A percentile compares a stretch with the other conserved stretches of the same genome.
Evolutionary conservation across 2,113 vertebrate species (phyloP).

Genomic region (Amphiprion ocellaris): DNA sequence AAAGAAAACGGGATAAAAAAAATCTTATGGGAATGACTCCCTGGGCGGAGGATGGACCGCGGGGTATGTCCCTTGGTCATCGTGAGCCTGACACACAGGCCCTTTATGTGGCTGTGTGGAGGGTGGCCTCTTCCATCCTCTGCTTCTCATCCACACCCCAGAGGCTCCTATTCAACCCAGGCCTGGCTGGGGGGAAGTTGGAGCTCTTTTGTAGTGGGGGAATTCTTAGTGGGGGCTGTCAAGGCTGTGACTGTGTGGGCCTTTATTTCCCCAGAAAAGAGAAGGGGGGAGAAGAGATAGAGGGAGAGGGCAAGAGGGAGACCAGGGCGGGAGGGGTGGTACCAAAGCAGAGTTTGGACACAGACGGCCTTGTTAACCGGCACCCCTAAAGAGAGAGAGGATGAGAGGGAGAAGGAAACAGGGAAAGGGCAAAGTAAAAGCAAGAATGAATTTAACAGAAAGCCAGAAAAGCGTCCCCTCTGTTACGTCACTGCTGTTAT

Average conservation of each 20-base stretch:
- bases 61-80: slow-evolving; percentile 70
- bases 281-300: slow-evolving; percentile 68
- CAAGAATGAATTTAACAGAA: slow-evolving; percentile 53
- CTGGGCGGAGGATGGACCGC: slow-evolving; percentile 50
- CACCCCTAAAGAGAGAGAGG: slow-evolving; percentile 69
- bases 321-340: slow-evolving; percentile 41
- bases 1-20: slow-evolving; percentile 30
- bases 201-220: slow-evolving; percentile 78
- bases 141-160: slow-evolving; percentile 81
- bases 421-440: slow-evolving; percentile 57
- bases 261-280: slow-evolving; percentile 78
- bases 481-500: slow-evolving; percentile 79
- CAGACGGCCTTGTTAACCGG: slow-evolving; percentile 82
- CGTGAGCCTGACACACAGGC: slow-evolving; percentile 78
- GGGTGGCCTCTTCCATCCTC: slow-evolving; percentile 76
- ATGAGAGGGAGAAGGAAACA: slow-evolving; percentile 64
- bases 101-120: slow-evolving; percentile 83
- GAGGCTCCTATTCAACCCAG: slow-evolving; percentile 81
- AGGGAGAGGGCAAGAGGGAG: slow-evolving; percentile 73
- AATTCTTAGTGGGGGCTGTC: slow-evolving; percentile 84
- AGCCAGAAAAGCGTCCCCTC: slow-evolving; percentile 58
- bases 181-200: slow-evolving; percentile 78
- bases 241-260: slow-evolving; percentile 86
- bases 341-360: slow-evolving; percentile 80
- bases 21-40: slow-evolving; percentile 67